Percentiles rank a stretch among this genome's conserved stretches.
Evolutionary conservation across 1,140 invertebrate species (phyloP).

Genomic region (Holcopasites calliopsidis): DNA sequence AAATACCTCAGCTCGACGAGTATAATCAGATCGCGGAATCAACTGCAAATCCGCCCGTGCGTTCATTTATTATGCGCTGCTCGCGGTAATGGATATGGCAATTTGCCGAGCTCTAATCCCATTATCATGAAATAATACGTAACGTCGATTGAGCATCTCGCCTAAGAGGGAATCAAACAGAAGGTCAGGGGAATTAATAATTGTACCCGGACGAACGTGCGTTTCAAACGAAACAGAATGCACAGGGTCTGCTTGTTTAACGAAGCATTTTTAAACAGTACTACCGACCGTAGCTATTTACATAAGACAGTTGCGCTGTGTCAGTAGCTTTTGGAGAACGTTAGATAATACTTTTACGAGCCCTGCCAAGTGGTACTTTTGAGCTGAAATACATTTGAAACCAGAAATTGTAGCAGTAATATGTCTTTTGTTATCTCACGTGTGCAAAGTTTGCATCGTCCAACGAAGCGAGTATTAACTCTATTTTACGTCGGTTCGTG

Average conservation of each 20-base stretch:
- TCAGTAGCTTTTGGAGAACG: neutral
- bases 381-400: neutral
- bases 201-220: too few species aligned
- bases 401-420: neutral
- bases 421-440: neutral
- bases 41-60: slow-evolving; percentile 20
- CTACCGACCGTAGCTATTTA: neutral
- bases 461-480: neutral
- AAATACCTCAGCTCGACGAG: neutral
- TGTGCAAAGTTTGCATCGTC: neutral
- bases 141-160: neutral
- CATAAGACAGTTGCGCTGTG: neutral
- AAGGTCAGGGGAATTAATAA: slow-evolving; percentile 4
- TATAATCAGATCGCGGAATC: slow-evolving; percentile 28
- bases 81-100: slow-evolving; percentile 5
- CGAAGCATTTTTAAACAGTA: slow-evolving; percentile 38
- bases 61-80: neutral
- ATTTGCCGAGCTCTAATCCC: slow-evolving; percentile 37
- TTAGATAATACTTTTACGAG: neutral
- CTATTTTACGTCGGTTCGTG: too few species aligned
- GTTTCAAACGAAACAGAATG: too few species aligned
- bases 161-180: neutral
- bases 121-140: slow-evolving; percentile 46
- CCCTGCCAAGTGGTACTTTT: slow-evolving; percentile 4
- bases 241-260: too few species aligned